A percentile compares a stretch with the other conserved stretches of the same genome.
Evolutionary conservation across 2,113 vertebrate genomes (phyloP).

Genomic region (Regulus satrapa): DNA sequence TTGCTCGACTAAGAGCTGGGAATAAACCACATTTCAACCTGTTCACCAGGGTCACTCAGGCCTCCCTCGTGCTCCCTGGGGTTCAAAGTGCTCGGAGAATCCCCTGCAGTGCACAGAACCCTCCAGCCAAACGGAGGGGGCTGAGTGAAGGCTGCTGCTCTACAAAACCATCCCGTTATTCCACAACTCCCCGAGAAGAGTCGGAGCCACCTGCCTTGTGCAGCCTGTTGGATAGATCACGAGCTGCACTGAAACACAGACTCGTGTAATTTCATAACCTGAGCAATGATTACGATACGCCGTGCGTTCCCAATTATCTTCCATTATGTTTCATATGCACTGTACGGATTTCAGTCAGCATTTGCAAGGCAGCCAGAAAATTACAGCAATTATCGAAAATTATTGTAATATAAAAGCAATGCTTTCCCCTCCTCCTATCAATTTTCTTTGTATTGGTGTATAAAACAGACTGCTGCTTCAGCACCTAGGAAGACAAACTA

Average conservation of each 20-base stretch:
- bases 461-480: conserved; percentile 20
- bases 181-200: not conserved
- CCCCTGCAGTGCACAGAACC: not conserved
- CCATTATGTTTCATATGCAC: conserved; percentile 31
- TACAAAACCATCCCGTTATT: not conserved
- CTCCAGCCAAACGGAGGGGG: not conserved
- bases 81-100: not conserved
- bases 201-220: not conserved
- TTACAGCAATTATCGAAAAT: conserved; percentile 67
- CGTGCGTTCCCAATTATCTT: conserved; percentile 40
- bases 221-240: not conserved
- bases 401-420: conserved; percentile 52
- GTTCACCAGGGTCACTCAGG: not conserved
- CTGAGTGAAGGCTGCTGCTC: not conserved
- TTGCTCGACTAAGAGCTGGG: not conserved
- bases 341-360: not conserved
- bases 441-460: conserved; percentile 13
- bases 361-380: conserved; percentile 56
- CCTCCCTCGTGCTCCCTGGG: not conserved
- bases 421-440: conserved; percentile 12
- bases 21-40: not conserved
- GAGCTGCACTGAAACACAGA: not conserved
- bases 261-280: not conserved
- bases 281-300: conserved; percentile 29
- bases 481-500: not conserved